Conservation (phyloP, 2,113 vertebrate genomes). For the Melanerpes aurifrons region DNA sequence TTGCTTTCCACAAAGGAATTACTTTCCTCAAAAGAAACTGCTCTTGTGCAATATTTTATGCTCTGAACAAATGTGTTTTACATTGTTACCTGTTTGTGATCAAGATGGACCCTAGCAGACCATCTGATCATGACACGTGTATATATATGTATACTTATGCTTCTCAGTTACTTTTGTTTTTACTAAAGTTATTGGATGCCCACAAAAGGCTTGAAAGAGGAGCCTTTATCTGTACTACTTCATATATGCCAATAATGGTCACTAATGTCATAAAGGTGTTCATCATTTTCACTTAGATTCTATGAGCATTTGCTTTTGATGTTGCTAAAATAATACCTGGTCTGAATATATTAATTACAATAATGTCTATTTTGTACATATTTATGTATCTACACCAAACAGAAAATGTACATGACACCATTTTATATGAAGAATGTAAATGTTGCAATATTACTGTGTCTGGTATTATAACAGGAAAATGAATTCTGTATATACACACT, state of each 20-base stretch:
- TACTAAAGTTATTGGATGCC: conserved; percentile 57
- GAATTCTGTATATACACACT: conserved; percentile 73
- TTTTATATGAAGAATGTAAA: conserved; percentile 79
- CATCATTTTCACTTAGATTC: conserved; percentile 66
- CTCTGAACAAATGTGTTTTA: conserved; percentile 79
- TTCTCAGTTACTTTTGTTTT: conserved; percentile 58
- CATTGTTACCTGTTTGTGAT: conserved; percentile 64
- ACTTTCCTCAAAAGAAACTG: conserved; percentile 70
- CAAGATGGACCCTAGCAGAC: conserved; percentile 45
- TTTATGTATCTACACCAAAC: conserved; percentile 74
- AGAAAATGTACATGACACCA: conserved; percentile 70
- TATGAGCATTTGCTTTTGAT: conserved; percentile 69
- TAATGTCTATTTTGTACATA: conserved; percentile 81
- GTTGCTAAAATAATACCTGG: conserved; percentile 66
- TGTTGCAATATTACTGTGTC: conserved; percentile 71
- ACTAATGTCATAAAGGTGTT: conserved; percentile 68
- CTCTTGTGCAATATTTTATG: conserved; percentile 89
- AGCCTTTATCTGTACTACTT: conserved; percentile 64
- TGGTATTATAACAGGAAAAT: conserved; percentile 67
- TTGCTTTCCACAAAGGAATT: conserved; percentile 63
- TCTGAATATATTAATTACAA: conserved; percentile 72
- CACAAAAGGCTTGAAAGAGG: conserved; percentile 61
- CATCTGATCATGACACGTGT: conserved; percentile 50
- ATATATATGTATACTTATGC: conserved; percentile 30
- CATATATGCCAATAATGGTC: conserved; percentile 69